Percentiles rank a stretch among this genome's conserved stretches.
Evolutionary conservation across 2,888 invertebrate genomes (phyloP).

Genomic region (Carpatolechia fugitivella): DNA sequence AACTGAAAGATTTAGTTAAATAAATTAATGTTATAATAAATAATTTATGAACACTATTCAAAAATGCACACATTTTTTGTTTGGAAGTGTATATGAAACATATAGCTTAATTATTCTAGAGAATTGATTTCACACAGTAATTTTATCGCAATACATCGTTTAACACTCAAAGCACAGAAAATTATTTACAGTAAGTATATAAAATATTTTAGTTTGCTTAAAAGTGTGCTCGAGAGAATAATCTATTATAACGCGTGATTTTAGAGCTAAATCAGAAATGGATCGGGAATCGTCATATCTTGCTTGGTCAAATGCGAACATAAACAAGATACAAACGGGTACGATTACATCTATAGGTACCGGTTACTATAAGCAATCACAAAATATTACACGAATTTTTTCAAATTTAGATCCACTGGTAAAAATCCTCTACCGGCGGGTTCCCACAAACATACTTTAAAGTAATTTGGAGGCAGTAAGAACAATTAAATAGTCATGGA

Average conservation of each 20-base stretch:
- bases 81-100: not conserved
- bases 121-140: not conserved
- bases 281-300: too few species aligned
- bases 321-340: too few species aligned
- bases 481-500: too few species aligned
- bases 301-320: too few species aligned
- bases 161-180: conserved; percentile 3
- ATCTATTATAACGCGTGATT: conserved; percentile 6
- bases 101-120: not conserved
- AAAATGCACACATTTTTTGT: conserved; percentile 1
- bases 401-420: too few species aligned
- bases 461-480: too few species aligned
- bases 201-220: not conserved
- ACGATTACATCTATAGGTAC: too few species aligned
- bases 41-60: not conserved
- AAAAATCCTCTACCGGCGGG: too few species aligned
- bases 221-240: not conserved
- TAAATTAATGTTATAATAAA: not conserved
- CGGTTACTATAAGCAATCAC: too few species aligned
- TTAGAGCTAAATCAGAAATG: not conserved
- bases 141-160: not conserved
- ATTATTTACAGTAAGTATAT: not conserved
- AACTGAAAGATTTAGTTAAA: not conserved
- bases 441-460: too few species aligned
- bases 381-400: too few species aligned